These are phyloP conservation scores for Macrochelys suwanniensis DNA, from an alignment of 2,797 vertebrate genomes.

Conservation along the genomic window DNA sequence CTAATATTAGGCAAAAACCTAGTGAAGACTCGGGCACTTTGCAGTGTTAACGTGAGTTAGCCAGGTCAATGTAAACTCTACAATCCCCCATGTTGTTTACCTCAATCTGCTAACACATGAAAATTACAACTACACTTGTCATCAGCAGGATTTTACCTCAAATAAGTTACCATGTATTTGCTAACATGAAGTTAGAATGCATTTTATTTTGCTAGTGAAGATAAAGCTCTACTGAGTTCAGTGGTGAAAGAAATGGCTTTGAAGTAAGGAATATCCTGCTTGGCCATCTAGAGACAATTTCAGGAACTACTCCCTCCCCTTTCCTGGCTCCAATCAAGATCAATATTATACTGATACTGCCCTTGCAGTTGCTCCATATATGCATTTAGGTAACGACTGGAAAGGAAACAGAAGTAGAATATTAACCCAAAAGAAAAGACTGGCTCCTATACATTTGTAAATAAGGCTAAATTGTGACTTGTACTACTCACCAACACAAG, in stretches of 20 bases:
- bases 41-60: background rate
- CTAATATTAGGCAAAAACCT: too few species aligned
- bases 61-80: background rate
- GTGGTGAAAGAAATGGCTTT: background rate
- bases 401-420: background rate
- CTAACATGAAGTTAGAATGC: background rate
- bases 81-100: background rate
- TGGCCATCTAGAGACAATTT: background rate
- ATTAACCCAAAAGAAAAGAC: background rate
- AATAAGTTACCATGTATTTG: background rate
- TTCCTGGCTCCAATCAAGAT: background rate
- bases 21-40: background rate
- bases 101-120: background rate
- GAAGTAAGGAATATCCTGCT: background rate
- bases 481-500: slow-evolving; percentile 7
- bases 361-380: background rate
- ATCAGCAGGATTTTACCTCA: background rate
- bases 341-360: background rate
- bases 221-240: background rate
- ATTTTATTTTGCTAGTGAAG: background rate
- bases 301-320: background rate
- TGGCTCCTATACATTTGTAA: background rate
- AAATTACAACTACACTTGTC: background rate
- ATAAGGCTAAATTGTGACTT: slow-evolving; percentile 11
- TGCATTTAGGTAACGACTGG: background rate